Percentiles rank a stretch among this genome's conserved stretches.
Evolutionary conservation across 1,140 invertebrate species (phyloP).

Genomic region (Drosophila neocordata): DNA sequence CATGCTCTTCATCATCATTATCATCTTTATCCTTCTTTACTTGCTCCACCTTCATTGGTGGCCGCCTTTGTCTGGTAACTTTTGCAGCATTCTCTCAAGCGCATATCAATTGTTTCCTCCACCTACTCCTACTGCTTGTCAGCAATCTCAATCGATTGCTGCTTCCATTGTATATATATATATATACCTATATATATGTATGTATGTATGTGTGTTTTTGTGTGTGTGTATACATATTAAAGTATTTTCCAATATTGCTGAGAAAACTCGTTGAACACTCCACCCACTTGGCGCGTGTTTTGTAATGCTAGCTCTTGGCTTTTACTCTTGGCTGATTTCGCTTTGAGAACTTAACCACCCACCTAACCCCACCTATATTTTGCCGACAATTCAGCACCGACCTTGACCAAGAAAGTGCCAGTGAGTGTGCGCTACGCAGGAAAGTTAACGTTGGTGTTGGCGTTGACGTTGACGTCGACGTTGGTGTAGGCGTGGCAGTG

Average conservation of each 20-base stretch:
- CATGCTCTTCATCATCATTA: neutral
- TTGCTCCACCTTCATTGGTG: slow-evolving; percentile 10
- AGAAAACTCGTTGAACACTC: slow-evolving; percentile 20
- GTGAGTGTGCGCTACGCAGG: neutral
- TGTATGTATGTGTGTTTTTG: neutral
- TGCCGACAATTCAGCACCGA: slow-evolving; percentile 22
- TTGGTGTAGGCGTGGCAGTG: slow-evolving; percentile 48
- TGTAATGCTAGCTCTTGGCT: slow-evolving; percentile 36
- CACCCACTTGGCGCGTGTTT: slow-evolving; percentile 46
- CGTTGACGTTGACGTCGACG: neutral
- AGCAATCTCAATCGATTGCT: slow-evolving; percentile 46
- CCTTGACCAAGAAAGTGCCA: slow-evolving; percentile 65
- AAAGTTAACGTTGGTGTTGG: neutral
- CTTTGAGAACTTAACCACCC: slow-evolving; percentile 13
- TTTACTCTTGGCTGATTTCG: slow-evolving; percentile 33
- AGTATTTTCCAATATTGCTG: slow-evolving; percentile 43
- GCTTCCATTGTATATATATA: slow-evolving; percentile 4
- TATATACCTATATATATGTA: neutral
- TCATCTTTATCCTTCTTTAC: neutral
- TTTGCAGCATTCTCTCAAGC: slow-evolving; percentile 22
- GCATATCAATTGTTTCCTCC: slow-evolving; percentile 41
- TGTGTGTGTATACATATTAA: slow-evolving; percentile 11
- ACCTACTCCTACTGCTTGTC: slow-evolving; percentile 10
- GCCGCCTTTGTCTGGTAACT: slow-evolving; percentile 52
- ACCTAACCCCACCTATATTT: neutral